These are phyloP conservation scores for Brachypalpus laphriformis DNA, from an alignment of 2,888 invertebrate genomes.

Conservation along the genomic window DNA sequence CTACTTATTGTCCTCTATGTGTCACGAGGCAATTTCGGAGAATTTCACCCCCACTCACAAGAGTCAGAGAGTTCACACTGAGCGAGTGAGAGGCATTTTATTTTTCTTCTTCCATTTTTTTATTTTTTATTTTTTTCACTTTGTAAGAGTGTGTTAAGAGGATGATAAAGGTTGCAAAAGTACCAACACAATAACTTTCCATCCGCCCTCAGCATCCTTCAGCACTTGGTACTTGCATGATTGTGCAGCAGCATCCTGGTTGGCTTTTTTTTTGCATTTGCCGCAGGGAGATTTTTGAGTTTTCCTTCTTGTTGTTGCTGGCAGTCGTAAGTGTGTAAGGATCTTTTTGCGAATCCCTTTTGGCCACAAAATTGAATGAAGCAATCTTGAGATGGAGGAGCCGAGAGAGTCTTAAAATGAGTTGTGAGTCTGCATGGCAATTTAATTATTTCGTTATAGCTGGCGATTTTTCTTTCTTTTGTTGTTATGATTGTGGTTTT, in stretches of 20 bases:
- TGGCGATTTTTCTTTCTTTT: slow-evolving; percentile 26
- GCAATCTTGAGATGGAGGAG: slow-evolving; percentile 53
- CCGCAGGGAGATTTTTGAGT: slow-evolving; percentile 64
- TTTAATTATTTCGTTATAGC: slow-evolving; percentile 52
- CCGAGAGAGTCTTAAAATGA: slow-evolving; percentile 39
- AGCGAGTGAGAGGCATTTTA: not conserved
- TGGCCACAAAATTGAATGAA: slow-evolving; percentile 67
- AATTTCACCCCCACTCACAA: slow-evolving; percentile 44
- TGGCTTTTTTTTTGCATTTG: slow-evolving; percentile 38
- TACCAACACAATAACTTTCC: slow-evolving; percentile 68
- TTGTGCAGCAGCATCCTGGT: slow-evolving; percentile 37
- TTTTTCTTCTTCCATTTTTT: not conserved
- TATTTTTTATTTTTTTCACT: slow-evolving; percentile 10
- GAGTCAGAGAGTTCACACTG: slow-evolving; percentile 54
- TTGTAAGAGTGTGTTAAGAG: slow-evolving; percentile 53
- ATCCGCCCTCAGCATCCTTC: slow-evolving; percentile 47
- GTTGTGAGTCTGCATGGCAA: slow-evolving; percentile 58
- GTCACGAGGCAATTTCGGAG: slow-evolving; percentile 69
- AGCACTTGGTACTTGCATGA: slow-evolving; percentile 43
- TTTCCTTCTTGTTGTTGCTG: slow-evolving; percentile 48
- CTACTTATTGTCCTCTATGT: slow-evolving; percentile 56
- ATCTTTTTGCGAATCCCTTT: slow-evolving; percentile 67
- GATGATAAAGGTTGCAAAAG: slow-evolving; percentile 67
- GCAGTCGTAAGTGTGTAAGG: slow-evolving; percentile 47
- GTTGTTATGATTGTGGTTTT: slow-evolving; percentile 19